A percentile compares a stretch with the other conserved stretches of the same genome.
phyloP scores from a whole-genome alignment of 2,797 vertebrate genomes.

The Microchirus variegatus region DNA sequence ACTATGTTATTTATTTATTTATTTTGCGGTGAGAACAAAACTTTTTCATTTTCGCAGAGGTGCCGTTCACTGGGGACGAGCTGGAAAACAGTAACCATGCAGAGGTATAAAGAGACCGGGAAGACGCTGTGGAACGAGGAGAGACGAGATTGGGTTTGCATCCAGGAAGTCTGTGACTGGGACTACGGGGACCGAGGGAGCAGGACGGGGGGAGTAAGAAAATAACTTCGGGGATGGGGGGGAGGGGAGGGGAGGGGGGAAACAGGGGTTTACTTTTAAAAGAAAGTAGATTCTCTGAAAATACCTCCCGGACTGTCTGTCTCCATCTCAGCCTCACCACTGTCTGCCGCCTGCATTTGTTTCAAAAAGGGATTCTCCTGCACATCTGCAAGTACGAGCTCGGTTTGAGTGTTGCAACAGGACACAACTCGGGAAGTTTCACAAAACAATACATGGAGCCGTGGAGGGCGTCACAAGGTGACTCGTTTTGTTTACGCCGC shows the following conservation, averaged over 20 bases:
- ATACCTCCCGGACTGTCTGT: constrained; percentile 81
- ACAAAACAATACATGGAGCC: no score
- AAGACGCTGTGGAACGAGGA: constrained; percentile 31
- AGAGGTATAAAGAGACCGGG: constrained; percentile 40
- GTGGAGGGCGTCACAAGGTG: no score
- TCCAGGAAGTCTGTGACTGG: constrained; percentile 24
- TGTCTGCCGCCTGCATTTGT: constrained; percentile 76
- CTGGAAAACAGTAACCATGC: constrained; percentile 60
- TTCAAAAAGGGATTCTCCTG: constrained; percentile 79
- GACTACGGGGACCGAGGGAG: constrained; percentile 28
- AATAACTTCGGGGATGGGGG: constrained; percentile 27
- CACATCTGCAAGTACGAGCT: constrained; percentile 82
- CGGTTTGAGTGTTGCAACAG: constrained; percentile 52
- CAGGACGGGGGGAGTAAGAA: constrained; percentile 38
- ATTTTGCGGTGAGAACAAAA: no score
- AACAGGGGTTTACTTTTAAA: constrained; percentile 49
- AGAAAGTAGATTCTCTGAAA: constrained; percentile 59
- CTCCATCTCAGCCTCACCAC: constrained; percentile 73
- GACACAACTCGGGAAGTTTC: no score
- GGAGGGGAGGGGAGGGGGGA: constrained; percentile 19
- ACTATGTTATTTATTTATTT: no score
- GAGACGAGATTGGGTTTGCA: constrained; percentile 28
- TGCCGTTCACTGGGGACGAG: constrained; percentile 20
- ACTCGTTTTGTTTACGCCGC: no score
- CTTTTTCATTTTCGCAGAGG: constrained; percentile 5